Conservation (phyloP, 2,113 vertebrate genomes). For the Ciconia maguari region DNA sequence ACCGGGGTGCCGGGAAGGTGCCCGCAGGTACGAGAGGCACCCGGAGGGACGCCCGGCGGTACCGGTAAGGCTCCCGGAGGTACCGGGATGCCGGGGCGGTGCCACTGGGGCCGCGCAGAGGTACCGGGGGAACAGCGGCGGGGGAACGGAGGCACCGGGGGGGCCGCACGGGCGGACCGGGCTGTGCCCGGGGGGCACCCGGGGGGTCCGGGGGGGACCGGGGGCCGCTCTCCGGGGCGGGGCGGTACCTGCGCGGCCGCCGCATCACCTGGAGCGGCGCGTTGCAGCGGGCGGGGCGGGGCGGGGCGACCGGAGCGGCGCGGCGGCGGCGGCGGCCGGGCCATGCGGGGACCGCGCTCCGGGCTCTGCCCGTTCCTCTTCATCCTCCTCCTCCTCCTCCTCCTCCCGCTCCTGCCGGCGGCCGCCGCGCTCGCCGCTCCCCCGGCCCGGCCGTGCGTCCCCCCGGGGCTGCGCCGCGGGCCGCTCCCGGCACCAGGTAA, state of each 20-base stretch:
- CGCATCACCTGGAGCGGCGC: constrained; percentile 1
- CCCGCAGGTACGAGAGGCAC: not conserved
- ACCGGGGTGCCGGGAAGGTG: too few relatives aligned
- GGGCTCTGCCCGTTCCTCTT: not conserved
- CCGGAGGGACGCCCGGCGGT: too few relatives aligned
- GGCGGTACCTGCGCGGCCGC: constrained; percentile 4
- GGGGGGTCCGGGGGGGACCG: not conserved
- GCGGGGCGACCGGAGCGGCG: not conserved
- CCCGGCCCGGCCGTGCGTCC: not conserved
- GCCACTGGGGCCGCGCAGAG: too few relatives aligned
- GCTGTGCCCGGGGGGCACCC: not conserved
- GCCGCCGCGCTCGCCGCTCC: not conserved
- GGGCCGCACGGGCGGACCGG: too few relatives aligned
- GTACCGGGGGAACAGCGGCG: not conserved
- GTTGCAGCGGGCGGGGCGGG: not conserved
- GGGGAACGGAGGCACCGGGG: too few relatives aligned
- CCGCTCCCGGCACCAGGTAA: not conserved
- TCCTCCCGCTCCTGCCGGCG: not conserved
- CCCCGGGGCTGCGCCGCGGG: not conserved
- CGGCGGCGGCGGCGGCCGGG: not conserved
- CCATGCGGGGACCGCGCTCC: not conserved
- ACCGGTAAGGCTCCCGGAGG: too few relatives aligned
- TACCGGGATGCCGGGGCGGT: not conserved
- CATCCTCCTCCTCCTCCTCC: not conserved
- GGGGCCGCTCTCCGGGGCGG: not conserved